These are phyloP conservation scores for Chirona hameri DNA, from an alignment of 2,888 invertebrate genomes.

Conservation along the genomic window DNA sequence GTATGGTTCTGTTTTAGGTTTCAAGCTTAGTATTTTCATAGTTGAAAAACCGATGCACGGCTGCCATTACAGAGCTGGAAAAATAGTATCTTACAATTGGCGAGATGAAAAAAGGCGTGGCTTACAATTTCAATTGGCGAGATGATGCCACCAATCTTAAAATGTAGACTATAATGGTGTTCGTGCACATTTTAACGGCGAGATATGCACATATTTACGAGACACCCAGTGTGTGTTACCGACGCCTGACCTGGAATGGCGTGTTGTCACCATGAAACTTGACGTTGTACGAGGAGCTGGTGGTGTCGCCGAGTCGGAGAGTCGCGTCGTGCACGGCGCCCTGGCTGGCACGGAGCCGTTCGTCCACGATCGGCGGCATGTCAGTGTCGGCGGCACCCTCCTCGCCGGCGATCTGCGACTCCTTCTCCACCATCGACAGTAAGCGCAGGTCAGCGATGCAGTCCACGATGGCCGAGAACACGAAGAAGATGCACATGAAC, in stretches of 20 bases:
- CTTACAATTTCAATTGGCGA: too few species aligned
- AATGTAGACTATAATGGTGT: too few species aligned
- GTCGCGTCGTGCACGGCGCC: neutral
- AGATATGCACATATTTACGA: too few species aligned
- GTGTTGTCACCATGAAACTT: neutral
- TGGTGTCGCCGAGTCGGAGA: neutral
- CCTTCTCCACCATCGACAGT: slow-evolving; percentile 12
- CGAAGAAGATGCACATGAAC: slow-evolving; percentile 42
- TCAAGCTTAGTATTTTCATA: too few species aligned
- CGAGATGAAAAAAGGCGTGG: too few species aligned
- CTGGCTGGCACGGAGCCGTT: neutral
- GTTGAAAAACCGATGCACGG: too few species aligned
- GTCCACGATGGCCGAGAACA: slow-evolving; percentile 42
- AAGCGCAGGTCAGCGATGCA: slow-evolving; percentile 40
- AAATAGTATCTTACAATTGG: too few species aligned
- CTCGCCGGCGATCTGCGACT: slow-evolving; percentile 25
- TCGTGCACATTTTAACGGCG: too few species aligned
- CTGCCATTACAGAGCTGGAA: too few species aligned
- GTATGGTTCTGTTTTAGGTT: too few species aligned
- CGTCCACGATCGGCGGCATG: neutral
- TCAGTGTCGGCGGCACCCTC: neutral
- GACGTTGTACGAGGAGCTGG: neutral
- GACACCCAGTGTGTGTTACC: too few species aligned
- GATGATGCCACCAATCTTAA: too few species aligned
- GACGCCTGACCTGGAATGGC: neutral